Evolutionary conservation across 1,140 invertebrate genomes (phyloP).

Genomic region (Calliphora vicina): DNA sequence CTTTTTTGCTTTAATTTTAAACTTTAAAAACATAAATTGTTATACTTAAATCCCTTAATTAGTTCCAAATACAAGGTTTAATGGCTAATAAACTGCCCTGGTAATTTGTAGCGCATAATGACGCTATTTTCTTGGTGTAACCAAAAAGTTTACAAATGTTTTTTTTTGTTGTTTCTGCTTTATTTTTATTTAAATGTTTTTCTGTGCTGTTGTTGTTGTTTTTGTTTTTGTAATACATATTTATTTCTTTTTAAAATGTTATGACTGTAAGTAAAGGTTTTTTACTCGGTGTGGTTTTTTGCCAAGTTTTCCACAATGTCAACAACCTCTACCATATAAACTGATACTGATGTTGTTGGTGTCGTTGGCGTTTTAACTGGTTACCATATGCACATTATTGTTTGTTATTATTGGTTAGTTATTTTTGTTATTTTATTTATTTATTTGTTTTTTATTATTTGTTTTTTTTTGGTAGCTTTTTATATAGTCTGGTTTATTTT

Average conservation of each 20-base stretch:
- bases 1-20: too few species aligned
- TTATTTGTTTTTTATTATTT: not conserved
- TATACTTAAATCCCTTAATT: too few species aligned
- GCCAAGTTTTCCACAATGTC: conserved; percentile 8
- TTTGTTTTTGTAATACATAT: not conserved
- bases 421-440: not conserved
- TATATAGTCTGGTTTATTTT: not conserved
- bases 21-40: too few species aligned
- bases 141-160: not conserved
- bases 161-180: too few species aligned
- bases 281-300: not conserved
- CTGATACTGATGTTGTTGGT: not conserved
- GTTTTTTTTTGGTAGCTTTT: not conserved
- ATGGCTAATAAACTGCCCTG: too few species aligned
- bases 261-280: conserved; percentile 6
- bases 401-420: not conserved
- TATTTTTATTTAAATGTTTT: not conserved
- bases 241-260: not conserved
- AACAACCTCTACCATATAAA: not conserved
- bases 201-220: not conserved
- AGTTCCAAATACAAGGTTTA: too few species aligned
- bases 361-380: not conserved
- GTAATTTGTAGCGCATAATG: too few species aligned
- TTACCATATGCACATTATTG: conserved; percentile 2
- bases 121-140: too few species aligned